Base-by-base conservation (phyloP, 92 coral and sea anemone species). In the Parazoanthus atlanticus region DNA sequence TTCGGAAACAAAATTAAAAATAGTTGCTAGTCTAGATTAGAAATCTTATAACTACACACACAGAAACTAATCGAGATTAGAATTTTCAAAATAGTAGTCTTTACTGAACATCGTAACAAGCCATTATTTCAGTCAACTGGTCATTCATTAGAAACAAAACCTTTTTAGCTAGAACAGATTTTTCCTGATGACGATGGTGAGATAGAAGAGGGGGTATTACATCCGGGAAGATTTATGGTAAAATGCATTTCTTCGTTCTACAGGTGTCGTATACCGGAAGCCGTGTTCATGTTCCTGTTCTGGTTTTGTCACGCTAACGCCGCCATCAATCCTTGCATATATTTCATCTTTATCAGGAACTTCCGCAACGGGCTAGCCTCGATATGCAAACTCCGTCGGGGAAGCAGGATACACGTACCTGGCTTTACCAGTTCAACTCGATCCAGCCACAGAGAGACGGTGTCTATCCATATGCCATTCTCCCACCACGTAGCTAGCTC, bases 291-390 rank as follows among this genome's bases (percentile, higher is more conserved):
- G 64, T 84, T 84, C 26, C 65, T 69, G 16, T 43, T 43, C 78
- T 84, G 87, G 87, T 2, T 84, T 5, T 47, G 79, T 7, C 87
- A 84, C 65, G 87, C 87, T 15, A 84, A 84, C 78, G 87, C 78
- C 41, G 87, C 87, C 21, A 84, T 84, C 41, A 84, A 84, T 11
- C 87, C 87, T 17, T 84, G 87, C 64, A 84, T 84, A n/a, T 84
- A 84, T 28, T 84, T 84, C 87, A 84, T 84, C 21, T 84, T 84
- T 32, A 84, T 84, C 56, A 84, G 64, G 41, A 84, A 84, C 25
- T 84, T 84, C 67, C 87, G 87, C 30, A 84, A 84, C 21, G 87
- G 43, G 16, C 77, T 84, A 11, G 46, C 87, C 19, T 28, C 41
- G n/a, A 12, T 84, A 36, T 84, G 21, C 41, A 47, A 26, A 46